Evolutionary conservation across 2,113 vertebrate genomes (phyloP).

Genomic region (Percina caprodes): DNA sequence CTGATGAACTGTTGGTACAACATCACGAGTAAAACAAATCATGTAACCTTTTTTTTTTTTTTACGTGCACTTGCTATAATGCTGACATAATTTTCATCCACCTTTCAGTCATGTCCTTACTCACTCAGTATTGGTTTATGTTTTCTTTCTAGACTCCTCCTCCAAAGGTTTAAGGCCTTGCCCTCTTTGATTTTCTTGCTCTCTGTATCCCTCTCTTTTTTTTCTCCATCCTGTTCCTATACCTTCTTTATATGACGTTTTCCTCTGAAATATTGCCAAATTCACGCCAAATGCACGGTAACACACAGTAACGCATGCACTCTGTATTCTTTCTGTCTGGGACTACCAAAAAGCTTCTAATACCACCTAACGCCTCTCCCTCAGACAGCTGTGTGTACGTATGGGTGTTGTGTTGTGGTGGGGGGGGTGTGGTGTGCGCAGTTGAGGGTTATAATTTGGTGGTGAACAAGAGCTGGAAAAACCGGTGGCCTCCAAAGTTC

Average conservation of each 20-base stretch:
- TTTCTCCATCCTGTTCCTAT: not conserved
- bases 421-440: constrained; percentile 56
- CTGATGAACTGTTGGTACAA: not conserved
- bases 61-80: not conserved
- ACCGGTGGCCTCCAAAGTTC: constrained; percentile 59
- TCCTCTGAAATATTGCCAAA: constrained; percentile 57
- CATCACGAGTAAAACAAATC: not conserved
- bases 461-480: constrained; percentile 72
- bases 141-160: constrained; percentile 18
- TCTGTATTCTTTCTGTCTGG: constrained; percentile 49
- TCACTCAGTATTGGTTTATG: constrained; percentile 2
- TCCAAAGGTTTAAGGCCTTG: not conserved
- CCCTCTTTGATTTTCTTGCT: constrained; percentile 10
- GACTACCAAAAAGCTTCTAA: constrained; percentile 58
- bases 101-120: constrained; percentile 4
- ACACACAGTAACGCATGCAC: constrained; percentile 59
- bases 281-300: constrained; percentile 45
- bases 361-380: constrained; percentile 57
- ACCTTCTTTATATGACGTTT: constrained; percentile 45
- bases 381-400: constrained; percentile 73
- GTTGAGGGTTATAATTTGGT: constrained; percentile 76
- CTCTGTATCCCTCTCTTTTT: not conserved
- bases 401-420: constrained; percentile 66
- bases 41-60: not conserved
- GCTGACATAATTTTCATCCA: not conserved